Evolutionary conservation across 2,888 invertebrate species (phyloP), one percentile per base, ranked within the genome.

Genomic region (Drosophila subquinaria): DNA sequence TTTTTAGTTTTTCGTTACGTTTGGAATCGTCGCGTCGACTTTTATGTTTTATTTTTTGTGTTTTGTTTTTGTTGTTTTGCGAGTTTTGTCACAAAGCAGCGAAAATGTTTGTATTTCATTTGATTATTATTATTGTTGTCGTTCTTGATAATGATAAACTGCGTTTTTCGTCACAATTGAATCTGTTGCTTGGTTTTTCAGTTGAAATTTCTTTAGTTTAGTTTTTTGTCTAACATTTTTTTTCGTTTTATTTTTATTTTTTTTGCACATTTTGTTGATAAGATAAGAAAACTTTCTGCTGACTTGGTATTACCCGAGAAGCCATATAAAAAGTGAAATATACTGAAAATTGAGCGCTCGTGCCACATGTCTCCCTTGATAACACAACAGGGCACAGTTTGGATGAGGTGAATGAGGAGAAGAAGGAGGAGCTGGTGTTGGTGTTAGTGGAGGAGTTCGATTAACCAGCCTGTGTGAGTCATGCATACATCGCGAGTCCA

Each of bases 61-160:
- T 13, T 20, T 27, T 42, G 11, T 0, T 50, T 45, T 15, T 45
- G n/a, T 51, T 63, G 27, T 48, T 64, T 47, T 45, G 33, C 42
- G 15, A 55, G 23, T 63, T 72, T 62, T 67, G 66, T 38, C 59
- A 52, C 40, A 73, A 68, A 52, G 20, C 68, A 57, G 45, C 36
- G 10, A 60, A 70, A 70, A 42, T 52, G 33, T 56, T 60, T 63
- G 42, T 50, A 43, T 67, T 45, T 15, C 20, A 53, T 62, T 65
- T 67, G 55, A 51, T 61, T 57, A 30, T 63, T 45, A 20, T 40
- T 59, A 40, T 50, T 42, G 35, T 53, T 60, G 47, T 40, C 30
- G 30, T 59, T 27, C 45, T 69, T 78, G 65, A 79, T 79, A 76
- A 68, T 67, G 72, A 78, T 75, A 80, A 78, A 80, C 64, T 75